A percentile compares a stretch with the other conserved stretches of the same genome.
phyloP scores from a whole-genome alignment of 1,140 invertebrate genomes.

The Diachasma alloeum region DNA sequence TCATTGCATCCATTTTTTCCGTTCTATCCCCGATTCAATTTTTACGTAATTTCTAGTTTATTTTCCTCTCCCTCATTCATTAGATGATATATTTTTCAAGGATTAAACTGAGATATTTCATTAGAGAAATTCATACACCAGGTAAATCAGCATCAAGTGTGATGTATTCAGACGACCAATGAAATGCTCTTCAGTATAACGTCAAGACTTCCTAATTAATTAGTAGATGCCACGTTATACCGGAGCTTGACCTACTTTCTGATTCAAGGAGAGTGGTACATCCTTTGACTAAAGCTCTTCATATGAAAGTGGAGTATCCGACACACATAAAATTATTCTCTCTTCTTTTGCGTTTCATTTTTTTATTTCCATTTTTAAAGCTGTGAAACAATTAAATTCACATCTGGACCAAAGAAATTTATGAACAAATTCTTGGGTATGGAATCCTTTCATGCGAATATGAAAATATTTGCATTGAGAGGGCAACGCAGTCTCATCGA shows the following conservation, averaged over 20 bases:
- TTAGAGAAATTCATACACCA: background rate
- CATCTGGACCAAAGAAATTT: too few species aligned
- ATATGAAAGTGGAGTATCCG: background rate
- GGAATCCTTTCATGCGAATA: too few species aligned
- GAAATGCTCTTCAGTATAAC: background rate
- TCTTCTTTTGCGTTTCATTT: background rate
- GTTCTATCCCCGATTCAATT: too few species aligned
- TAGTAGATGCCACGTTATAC: background rate
- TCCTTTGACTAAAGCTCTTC: background rate
- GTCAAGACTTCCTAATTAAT: slow-evolving; percentile 25
- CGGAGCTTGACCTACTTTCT: slow-evolving; percentile 1
- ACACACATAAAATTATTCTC: background rate
- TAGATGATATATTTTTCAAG: background rate
- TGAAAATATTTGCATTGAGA: too few species aligned
- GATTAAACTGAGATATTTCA: background rate
- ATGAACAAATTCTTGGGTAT: too few species aligned
- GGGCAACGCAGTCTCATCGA: too few species aligned
- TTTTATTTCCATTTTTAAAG: too few species aligned
- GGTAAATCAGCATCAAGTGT: background rate
- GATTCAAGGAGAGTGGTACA: background rate
- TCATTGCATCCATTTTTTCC: too few species aligned
- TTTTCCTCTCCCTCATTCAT: background rate
- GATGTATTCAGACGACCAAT: slow-evolving; percentile 1
- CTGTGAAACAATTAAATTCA: too few species aligned
- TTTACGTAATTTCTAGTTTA: too few species aligned